These are phyloP conservation scores for Ennomos quercinarius DNA, from an alignment of 2,888 invertebrate genomes.

Conservation along the genomic window DNA sequence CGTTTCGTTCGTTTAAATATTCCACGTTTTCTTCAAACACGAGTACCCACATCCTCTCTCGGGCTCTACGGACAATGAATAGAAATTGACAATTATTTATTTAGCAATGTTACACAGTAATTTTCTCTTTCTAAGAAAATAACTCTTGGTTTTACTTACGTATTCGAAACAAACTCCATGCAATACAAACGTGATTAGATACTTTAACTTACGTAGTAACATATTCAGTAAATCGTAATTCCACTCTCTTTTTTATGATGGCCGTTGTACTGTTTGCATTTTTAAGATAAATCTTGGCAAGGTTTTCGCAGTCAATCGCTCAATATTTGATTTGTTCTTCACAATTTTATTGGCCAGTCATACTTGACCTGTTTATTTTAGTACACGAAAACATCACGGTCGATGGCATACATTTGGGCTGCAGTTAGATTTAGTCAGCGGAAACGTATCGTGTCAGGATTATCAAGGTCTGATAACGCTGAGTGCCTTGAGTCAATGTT, in stretches of 20 bases:
- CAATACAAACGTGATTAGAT: too few species aligned
- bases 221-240: background rate
- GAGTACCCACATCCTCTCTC: conserved; percentile 33
- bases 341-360: background rate
- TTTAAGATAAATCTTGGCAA: background rate
- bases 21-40: conserved; percentile 65
- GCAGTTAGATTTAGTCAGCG: conserved; percentile 48
- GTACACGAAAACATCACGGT: conserved; percentile 5
- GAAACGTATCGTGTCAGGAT: conserved; percentile 59
- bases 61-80: conserved; percentile 34
- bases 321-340: background rate
- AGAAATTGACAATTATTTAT: conserved; percentile 37
- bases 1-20: conserved; percentile 59
- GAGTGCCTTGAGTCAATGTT: conserved; percentile 76
- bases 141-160: conserved; percentile 4
- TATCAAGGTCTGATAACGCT: conserved; percentile 63
- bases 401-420: conserved; percentile 14
- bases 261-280: conserved; percentile 2
- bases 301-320: background rate
- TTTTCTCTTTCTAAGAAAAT: conserved; percentile 21
- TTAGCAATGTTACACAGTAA: conserved; percentile 20
- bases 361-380: background rate
- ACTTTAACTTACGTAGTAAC: too few species aligned
- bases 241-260: background rate
- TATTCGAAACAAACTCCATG: too few species aligned